Base-by-base conservation (phyloP, 2,797 vertebrate genomes). In the Parauchenoglanis ngamensis region DNA sequence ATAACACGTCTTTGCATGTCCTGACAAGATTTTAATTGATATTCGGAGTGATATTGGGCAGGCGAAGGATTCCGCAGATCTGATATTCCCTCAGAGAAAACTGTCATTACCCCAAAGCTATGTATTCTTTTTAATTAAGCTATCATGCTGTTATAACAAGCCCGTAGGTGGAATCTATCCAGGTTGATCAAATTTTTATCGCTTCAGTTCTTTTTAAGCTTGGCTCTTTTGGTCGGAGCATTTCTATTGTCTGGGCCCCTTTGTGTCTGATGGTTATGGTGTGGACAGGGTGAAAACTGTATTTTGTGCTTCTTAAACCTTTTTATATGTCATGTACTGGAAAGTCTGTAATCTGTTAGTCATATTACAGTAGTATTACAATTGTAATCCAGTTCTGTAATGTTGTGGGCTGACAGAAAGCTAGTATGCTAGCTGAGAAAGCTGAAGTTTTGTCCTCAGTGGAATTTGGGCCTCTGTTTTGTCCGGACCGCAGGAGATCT, bases 1-100 rank as follows among this genome's bases (percentile, higher is more conserved):
- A 85, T 80, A 86, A 79, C 87, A 87, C 75, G 54, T 80, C 89
- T 86, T 87, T 87, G 90, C 92, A 59, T 90, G 92, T 90, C 89
- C 89, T 85, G 85, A 92, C 91, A 92, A 84, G 90, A 90, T 90
- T 92, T 90, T 93, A 92, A 93, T 91, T 93, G 92, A 92, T 91
- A 89, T 88, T 76, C 68, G 87, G 87, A 90, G 86, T 82, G 86
- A 84, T 88, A 89, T 85, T 90, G 80, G 73, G 88, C 85, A 73
- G 86, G 84, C 59, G 83, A 89, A 83, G 89, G 86, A 89, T 90
- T 90, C 88, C 12, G 83, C 87, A 79, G 78, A 89, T 90, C 79
- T 90, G 88, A 91, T 88, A 86, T 91, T 78, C 86, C 86, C 90
- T 89, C 84, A 0, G 89, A 86, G 88, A 85, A 88, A 63, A 89